Conservation (phyloP, 2,797 vertebrate genomes). For the Apogon talboti region DNA sequence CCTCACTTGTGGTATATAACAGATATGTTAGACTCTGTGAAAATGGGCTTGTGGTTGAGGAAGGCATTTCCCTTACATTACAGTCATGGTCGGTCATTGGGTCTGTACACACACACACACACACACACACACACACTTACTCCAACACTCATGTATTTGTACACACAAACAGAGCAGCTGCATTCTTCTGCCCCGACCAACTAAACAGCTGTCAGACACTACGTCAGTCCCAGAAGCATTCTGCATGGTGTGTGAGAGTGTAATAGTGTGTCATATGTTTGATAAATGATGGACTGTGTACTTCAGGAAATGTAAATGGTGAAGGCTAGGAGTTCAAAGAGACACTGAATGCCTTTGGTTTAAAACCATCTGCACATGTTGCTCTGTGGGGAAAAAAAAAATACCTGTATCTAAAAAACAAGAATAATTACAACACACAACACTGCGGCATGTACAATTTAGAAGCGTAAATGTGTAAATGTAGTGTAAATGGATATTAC, state of each 20-base stretch:
- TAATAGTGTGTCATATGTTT: conserved; percentile 24
- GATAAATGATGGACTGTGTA: conserved; percentile 31
- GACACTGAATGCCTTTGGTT: conserved; percentile 9
- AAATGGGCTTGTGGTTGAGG: conserved; percentile 70
- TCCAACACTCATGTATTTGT: conserved; percentile 4
- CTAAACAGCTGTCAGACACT: conserved; percentile 79
- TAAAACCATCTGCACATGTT: too few species aligned
- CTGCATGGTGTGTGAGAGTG: conserved; percentile 38
- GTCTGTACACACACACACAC: conserved; percentile 27
- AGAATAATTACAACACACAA: too few species aligned
- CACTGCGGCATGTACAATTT: too few species aligned
- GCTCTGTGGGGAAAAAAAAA: too few species aligned
- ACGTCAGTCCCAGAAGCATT: conserved; percentile 75
- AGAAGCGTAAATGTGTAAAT: too few species aligned
- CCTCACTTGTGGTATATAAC: conserved; percentile 60
- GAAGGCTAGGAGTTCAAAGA: conserved; percentile 1
- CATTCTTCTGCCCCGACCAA: conserved; percentile 69
- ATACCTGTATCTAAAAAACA: too few species aligned
- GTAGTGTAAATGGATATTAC: too few species aligned
- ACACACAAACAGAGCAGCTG: conserved; percentile 35
- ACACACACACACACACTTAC: conserved; percentile 18
- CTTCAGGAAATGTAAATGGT: conserved; percentile 18
- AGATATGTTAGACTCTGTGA: conserved; percentile 60
- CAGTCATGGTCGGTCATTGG: conserved; percentile 62
- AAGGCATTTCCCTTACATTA: conserved; percentile 75